Evolutionary conservation across 2,113 vertebrate species (phyloP).

Genomic region (Corythoichthys haematopterus): DNA sequence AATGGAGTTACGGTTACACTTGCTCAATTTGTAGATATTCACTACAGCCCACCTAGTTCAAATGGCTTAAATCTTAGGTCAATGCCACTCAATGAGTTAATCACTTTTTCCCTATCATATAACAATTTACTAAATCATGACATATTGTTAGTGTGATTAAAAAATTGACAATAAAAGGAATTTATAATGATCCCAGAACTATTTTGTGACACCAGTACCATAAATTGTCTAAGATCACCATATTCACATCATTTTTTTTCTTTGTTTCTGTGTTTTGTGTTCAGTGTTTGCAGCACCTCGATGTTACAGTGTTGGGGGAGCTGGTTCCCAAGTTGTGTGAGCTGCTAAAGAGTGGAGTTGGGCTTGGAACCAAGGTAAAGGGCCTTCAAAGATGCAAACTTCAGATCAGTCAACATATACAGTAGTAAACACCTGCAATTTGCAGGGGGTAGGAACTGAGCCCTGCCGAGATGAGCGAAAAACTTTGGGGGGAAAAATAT

Average conservation of each 20-base stretch:
- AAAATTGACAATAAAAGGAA: too few relatives aligned
- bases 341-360: slow-evolving; percentile 89
- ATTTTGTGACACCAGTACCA: not conserved
- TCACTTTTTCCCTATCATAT: too few relatives aligned
- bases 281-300: slow-evolving; percentile 93
- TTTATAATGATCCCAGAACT: too few relatives aligned
- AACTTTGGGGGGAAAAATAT: not conserved
- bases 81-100: too few relatives aligned
- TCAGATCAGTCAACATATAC: not conserved
- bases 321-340: slow-evolving; percentile 91
- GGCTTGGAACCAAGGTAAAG: slow-evolving; percentile 92
- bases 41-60: too few relatives aligned
- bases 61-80: too few relatives aligned
- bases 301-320: slow-evolving; percentile 85
- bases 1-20: too few relatives aligned
- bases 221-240: not conserved
- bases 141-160: too few relatives aligned
- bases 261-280: slow-evolving; percentile 25
- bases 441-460: not conserved
- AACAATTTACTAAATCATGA: too few relatives aligned
- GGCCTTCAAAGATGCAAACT: not conserved
- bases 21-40: too few relatives aligned
- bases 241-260: not conserved
- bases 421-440: not conserved
- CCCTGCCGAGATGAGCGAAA: not conserved